phyloP scores from a whole-genome alignment of 2,797 vertebrate genomes.

The Halcyon badia region DNA sequence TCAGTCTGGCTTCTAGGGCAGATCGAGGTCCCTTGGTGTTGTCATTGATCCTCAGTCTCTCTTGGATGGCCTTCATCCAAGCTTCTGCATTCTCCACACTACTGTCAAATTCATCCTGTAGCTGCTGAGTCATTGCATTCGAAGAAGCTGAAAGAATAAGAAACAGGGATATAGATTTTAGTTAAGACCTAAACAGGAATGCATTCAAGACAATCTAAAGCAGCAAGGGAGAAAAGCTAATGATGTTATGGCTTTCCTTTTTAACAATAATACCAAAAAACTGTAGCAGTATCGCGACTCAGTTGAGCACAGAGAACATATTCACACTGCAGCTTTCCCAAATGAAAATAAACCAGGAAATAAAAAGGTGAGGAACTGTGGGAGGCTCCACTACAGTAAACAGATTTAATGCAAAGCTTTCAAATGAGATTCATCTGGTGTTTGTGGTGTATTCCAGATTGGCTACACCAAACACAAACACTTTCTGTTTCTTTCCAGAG shows the following conservation, averaged over 20 bases:
- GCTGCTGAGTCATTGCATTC: conserved; percentile 89
- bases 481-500: not conserved
- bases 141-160: conserved; percentile 58
- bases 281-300: rapidly evolving
- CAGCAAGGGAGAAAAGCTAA: not conserved
- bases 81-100: conserved; percentile 86
- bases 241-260: not conserved
- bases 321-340: not conserved
- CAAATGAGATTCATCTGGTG: conserved; percentile 52
- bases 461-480: not conserved
- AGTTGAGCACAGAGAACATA: not conserved
- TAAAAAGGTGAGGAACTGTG: conserved; percentile 47
- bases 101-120: conserved; percentile 88
- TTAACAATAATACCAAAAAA: not conserved
- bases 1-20: conserved; percentile 90
- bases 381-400: conserved; percentile 28
- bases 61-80: conserved; percentile 92
- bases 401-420: conserved; percentile 57
- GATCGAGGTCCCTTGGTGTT: conserved; percentile 91
- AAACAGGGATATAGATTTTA: not conserved
- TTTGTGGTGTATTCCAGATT: not conserved
- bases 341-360: conserved; percentile 54
- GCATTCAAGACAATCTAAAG: not conserved
- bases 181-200: not conserved
- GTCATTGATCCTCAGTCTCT: conserved; percentile 89